Base-by-base conservation (phyloP, 2,888 invertebrate genomes). In the Salticus scenicus region DNA sequence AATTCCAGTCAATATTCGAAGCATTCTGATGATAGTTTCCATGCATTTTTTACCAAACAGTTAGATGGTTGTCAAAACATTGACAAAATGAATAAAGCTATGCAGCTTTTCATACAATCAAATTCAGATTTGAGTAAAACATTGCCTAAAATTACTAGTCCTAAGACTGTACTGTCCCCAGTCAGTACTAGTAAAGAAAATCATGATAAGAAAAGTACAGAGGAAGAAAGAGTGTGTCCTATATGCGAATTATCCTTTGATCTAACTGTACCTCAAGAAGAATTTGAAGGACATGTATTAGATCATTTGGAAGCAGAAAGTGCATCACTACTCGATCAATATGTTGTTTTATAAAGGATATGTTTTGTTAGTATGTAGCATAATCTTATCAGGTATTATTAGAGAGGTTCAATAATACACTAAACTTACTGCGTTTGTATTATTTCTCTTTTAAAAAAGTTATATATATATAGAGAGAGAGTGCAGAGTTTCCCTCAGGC, bases 271-370 rank as follows among this genome's bases (percentile, higher is more conserved):
- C 66, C 73, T 12, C 87, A 87, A 37, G 33, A 27, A n/a, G 74
- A 64, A n/a, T 87, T 87, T 74, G 87, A 87, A 82, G 82, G 42
- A 17, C 87, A 87, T 74, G 87, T 87, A 0, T 33, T 82, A 10
- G 78, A 82, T 47, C 87, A 87, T 37, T 30, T 87, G 31, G 87
- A 87, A 31, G 66, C 14, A 27, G 80, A 79, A 30, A 80, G 85
- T 66, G 75, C 47, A 24, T 86, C 85, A 17, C 64, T 86, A 20
- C 69, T 86, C 24, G 84, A 84, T 27, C 84, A 84, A 63, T 84
- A 78, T 64, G 84, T 78, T 30, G 51, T 84, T 41, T 57, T 83
- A 37, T 83, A 41, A 70, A 57, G 24, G 30, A 2, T 47, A 17
- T 47, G 2, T 47, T 12, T 47, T n/a, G n/a, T n/a, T n/a, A n/a